phyloP scores from a whole-genome alignment of 2,113 vertebrate species.

The Artemisiospiza belli region DNA sequence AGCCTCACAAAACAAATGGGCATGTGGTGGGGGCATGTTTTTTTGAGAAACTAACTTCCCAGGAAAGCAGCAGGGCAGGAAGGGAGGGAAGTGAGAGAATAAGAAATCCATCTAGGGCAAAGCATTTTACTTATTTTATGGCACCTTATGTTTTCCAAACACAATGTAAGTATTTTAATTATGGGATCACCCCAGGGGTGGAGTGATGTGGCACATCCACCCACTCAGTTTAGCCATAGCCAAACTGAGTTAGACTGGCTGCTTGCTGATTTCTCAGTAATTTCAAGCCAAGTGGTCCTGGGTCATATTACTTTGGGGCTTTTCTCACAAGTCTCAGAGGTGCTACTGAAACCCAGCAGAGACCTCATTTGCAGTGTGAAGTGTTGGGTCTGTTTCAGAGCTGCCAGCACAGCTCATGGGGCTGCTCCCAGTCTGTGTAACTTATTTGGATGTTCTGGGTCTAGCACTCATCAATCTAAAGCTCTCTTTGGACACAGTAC shows the following conservation, averaged over 20 bases:
- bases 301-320: background rate
- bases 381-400: background rate
- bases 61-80: background rate
- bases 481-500: background rate
- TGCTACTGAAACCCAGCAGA: background rate
- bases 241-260: background rate
- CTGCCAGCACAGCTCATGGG: background rate
- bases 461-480: background rate
- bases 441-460: background rate
- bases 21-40: background rate
- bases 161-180: background rate
- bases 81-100: background rate
- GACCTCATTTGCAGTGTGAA: background rate
- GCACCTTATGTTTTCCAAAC: background rate
- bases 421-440: background rate
- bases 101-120: background rate
- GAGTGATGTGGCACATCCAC: background rate
- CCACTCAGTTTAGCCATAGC: background rate
- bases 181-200: background rate
- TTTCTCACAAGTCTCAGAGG: background rate
- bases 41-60: background rate
- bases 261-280: background rate
- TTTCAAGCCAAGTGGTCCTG: background rate
- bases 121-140: background rate
- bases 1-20: background rate